Base-by-base conservation (phyloP, 2,888 invertebrate species). In the Philopedon plagiatum region DNA sequence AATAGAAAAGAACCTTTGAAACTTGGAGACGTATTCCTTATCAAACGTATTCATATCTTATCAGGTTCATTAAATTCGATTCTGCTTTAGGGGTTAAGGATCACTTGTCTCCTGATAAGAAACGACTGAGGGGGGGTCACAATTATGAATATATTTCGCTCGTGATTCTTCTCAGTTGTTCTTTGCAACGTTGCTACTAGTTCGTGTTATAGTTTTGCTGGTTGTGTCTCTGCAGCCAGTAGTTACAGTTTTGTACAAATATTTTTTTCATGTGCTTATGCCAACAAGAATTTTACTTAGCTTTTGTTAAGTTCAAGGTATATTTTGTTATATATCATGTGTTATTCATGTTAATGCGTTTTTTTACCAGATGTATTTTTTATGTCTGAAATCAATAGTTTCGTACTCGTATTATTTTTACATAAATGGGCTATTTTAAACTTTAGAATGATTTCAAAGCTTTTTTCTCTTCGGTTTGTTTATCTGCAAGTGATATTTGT, bases 221-320 rank as follows among this genome's bases (percentile, higher is more conserved):
- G 66, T 58, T 57, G 57, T 67, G n/a, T 46, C n/a, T 37, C 15
- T n/a, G 26, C 63, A 63, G 51, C 63, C 39, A 54, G 63, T 51
- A 21, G n/a, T 29, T 41, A 8, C 15, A 57, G 26, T 44, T 21
- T 7, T 4, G n/a, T 44, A 57, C 32, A 21, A 29, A 46, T 46
- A 21, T 15, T 19, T 15, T 54, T 66, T 67, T 67, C 66, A 67
- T 67, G 66, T 58, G 18, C 49, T 58, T 67, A 58, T 58, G 58
- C 39, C 44, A 64, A 56, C 46, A 64, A 49, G 51, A 49, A 23
- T 49, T 56, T 61, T 51, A 56, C 62, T 32, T 63, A 37, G 54
- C 61, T 39, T 32, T 13, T 44, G 56, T 64, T 51, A 64, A 63
- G 63, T 62, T 63, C n/a, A 66, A 71, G 54, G 66, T 71, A 60